A percentile compares a stretch with the other conserved stretches of the same genome.
Conservation (phyloP, 2,797 vertebrate species). For the Crenuchus spilurus region DNA sequence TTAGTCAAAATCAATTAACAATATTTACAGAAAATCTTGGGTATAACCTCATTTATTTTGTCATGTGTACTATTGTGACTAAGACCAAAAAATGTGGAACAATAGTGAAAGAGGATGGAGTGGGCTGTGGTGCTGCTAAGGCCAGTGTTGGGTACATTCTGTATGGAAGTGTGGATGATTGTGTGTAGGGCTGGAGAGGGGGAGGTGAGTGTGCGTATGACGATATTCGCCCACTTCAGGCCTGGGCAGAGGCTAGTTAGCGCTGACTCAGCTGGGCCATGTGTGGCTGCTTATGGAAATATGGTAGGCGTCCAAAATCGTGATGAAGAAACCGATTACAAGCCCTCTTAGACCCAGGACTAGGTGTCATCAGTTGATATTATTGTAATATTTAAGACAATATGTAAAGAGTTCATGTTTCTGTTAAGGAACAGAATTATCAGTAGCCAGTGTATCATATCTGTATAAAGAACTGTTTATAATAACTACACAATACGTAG, state of each 20-base stretch:
- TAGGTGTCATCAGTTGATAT: constrained; percentile 6
- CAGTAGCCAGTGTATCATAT: too few species aligned
- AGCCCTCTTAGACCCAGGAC: background rate
- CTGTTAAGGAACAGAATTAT: too few species aligned
- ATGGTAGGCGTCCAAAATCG: constrained; percentile 67
- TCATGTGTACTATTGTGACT: background rate
- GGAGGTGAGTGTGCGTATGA: constrained; percentile 44
- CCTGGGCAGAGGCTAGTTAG: constrained; percentile 64
- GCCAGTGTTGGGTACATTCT: constrained; percentile 35
- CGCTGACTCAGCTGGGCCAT: constrained; percentile 75
- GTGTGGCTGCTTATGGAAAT: constrained; percentile 71
- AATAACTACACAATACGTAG: too few species aligned
- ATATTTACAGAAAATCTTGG: background rate
- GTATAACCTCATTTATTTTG: background rate
- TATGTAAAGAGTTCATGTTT: background rate
- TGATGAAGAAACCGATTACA: constrained; percentile 47
- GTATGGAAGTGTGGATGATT: constrained; percentile 42
- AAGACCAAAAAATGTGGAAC: background rate
- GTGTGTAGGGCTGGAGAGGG: constrained; percentile 39
- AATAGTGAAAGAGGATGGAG: constrained; percentile 20
- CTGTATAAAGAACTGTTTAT: too few species aligned
- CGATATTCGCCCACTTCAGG: constrained; percentile 74
- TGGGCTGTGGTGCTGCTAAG: constrained; percentile 28
- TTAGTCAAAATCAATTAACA: too few species aligned
- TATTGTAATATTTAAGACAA: background rate